Conservation (phyloP, 2,888 invertebrate species). For the Fragum fragum region DNA sequence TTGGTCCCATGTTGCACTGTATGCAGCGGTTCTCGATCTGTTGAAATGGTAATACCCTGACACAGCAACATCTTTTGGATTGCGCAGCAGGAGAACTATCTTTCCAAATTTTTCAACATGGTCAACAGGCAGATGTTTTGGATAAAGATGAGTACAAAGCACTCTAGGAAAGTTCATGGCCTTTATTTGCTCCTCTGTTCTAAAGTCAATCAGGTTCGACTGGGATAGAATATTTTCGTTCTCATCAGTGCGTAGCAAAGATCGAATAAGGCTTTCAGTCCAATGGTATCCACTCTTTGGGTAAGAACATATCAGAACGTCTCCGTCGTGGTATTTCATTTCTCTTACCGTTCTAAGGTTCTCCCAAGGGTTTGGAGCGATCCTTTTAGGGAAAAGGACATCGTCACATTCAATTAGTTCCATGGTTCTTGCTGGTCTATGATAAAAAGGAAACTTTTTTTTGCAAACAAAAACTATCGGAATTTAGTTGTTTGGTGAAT, state of each 20-base stretch:
- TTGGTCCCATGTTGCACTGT: background rate
- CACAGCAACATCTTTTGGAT: slow-evolving; percentile 2
- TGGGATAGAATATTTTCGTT: background rate
- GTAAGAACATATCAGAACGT: background rate
- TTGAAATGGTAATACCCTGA: background rate
- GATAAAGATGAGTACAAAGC: background rate
- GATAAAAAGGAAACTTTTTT: too few species aligned
- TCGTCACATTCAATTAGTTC: background rate
- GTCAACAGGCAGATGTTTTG: background rate
- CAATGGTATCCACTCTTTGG: slow-evolving; percentile 7
- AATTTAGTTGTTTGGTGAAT: too few species aligned
- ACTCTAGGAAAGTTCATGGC: background rate
- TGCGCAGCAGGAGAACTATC: background rate
- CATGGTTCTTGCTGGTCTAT: background rate
- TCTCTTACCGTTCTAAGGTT: background rate
- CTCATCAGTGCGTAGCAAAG: background rate
- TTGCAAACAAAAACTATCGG: too few species aligned
- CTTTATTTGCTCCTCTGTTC: background rate
- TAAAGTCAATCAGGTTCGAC: background rate
- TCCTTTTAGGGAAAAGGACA: background rate
- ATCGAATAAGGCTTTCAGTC: background rate
- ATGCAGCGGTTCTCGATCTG: too few species aligned
- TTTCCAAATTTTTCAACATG: background rate
- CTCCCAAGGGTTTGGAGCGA: background rate
- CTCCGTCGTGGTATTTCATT: background rate